phyloP scores from a whole-genome alignment of 2,888 invertebrate genomes.

The Galerucella pusilla region DNA sequence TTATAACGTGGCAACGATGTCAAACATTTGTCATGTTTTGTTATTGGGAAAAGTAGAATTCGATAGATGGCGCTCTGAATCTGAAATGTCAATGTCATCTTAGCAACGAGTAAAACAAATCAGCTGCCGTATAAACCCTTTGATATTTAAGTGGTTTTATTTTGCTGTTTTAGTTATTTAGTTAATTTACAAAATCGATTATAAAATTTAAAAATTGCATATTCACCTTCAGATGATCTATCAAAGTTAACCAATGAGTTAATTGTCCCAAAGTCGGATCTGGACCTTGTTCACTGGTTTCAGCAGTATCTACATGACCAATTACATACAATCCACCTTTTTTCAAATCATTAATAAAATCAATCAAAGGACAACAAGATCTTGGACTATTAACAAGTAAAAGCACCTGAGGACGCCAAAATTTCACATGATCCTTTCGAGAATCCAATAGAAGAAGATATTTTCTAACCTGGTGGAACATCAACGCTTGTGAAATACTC shows the following conservation, averaged over 20 bases:
- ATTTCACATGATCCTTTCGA: constrained; percentile 98
- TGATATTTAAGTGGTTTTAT: no score
- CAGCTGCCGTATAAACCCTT: no score
- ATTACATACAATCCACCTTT: constrained; percentile 91
- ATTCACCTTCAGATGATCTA: constrained; percentile 89
- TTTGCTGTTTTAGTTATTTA: no score
- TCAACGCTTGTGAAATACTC: constrained; percentile 97
- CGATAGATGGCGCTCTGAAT: no score
- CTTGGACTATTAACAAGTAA: constrained; percentile 92
- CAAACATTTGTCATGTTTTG: no score
- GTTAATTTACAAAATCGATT: no score
- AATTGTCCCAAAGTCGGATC: constrained; percentile 84
- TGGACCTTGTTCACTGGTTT: constrained; percentile 62
- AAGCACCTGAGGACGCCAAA: constrained; percentile 98
- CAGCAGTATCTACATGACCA: constrained; percentile 83
- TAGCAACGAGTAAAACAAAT: no score
- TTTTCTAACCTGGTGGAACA: constrained; percentile 96
- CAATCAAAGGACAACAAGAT: constrained; percentile 89
- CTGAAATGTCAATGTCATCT: no score
- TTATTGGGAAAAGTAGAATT: no score
- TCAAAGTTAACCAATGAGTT: constrained; percentile 91
- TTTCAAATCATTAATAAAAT: constrained; percentile 98
- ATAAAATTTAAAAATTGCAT: no score
- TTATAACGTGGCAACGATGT: no score
- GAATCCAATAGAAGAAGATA: constrained; percentile 95